Evolutionary conservation across 2,888 invertebrate genomes (phyloP), one percentile per base, ranked within the genome.

Genomic region (Eledone cirrhosa): DNA sequence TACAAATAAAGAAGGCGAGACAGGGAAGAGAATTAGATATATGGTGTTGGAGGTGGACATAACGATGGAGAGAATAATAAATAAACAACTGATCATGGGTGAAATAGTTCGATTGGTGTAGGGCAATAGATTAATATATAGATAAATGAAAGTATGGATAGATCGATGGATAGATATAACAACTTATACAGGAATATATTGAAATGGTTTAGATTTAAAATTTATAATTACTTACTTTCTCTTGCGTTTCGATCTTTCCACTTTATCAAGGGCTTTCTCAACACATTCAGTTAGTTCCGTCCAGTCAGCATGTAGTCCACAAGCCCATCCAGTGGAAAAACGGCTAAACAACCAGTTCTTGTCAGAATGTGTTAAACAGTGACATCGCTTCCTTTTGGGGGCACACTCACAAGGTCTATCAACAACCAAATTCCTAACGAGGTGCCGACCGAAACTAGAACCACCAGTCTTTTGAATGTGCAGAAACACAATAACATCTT

Each of bases 401-500:
- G 96, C 96, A 92, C 98, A 99, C 88, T 95, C 94, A 92, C 99
- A 99, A 67, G 98, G 98, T 87, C 96, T 94, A 92, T 96, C 94
- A 81, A 95, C 92, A 91, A 97, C 97, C 88, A 99, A 93, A 92
- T 99, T 97, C 92, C 95, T 95, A 80, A 99, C 98, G 86, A 99
- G 93, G 92, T 98, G 98, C 90, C 95, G 95, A 78, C 99, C 99
- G 90, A 99, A 99, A 13, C 97, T 91, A 65, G 99, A 99, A 47
- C 99, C 99, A 79, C 99, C 99, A 78, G 99, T 99, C 92, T 99
- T 99, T 92, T 99, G 99, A 91, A 99, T 98, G 91, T 99, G 99
- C 85, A 99, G 92, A 93, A 99, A 94, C 78, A 99, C 98, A 93
- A 99, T 95, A 79, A 99, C 99, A 92, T 99, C 99, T 88, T 96